Base-by-base conservation (phyloP, 2,797 vertebrate genomes). In the Falco biarmicus region DNA sequence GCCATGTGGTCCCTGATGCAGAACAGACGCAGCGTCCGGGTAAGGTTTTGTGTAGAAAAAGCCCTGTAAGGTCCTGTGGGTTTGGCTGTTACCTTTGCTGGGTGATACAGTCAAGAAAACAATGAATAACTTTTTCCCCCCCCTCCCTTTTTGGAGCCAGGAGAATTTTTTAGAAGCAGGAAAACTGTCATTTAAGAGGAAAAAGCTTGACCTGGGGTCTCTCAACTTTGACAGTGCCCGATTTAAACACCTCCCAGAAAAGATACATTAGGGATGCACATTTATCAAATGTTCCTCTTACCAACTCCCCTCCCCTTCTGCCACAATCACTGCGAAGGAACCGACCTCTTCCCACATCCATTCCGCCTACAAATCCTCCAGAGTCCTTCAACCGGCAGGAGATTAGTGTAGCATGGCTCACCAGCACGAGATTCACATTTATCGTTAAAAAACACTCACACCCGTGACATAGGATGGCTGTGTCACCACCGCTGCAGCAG, bases 401-500 rank as follows among this genome's bases (percentile, higher is more conserved):
- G 79, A 66, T 5, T 2, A 31, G 90, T 28, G 71, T 41, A 54
- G 59, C 65, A 65, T 32, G 90, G 59, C 84, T 87, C 53, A 37
- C 31, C 73, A 66, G 79, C 84, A 60, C 13, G 2, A 53, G 51
- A 59, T 12, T 29, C 41, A 18, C 37, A 2, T 28, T 31, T 29
- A 31, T 15, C 19, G 0, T 48, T 34, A 54, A 39, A 76, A 57
- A 51, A 54, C 66, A 7, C 65, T 28, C 5, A 14, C 17, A 5
- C 26, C 20, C 3, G 6, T n/a, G 86, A 15, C 53, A 32, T 20
- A 45, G 78, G 68, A 74, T 1, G 43, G 68, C 80, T 74, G 74
- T 47, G 80, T 89, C 91, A 89, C 80, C 80, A 79, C 84, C 65
- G 34, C 53, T 29, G 74, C 68, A 10, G 80, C 86, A 81, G 53